Percentiles rank a stretch among this genome's conserved stretches.
These are phyloP conservation scores for Lepidocolaptes lacrymiger DNA, from an alignment of 2,797 vertebrate species.

Conservation along the genomic window DNA sequence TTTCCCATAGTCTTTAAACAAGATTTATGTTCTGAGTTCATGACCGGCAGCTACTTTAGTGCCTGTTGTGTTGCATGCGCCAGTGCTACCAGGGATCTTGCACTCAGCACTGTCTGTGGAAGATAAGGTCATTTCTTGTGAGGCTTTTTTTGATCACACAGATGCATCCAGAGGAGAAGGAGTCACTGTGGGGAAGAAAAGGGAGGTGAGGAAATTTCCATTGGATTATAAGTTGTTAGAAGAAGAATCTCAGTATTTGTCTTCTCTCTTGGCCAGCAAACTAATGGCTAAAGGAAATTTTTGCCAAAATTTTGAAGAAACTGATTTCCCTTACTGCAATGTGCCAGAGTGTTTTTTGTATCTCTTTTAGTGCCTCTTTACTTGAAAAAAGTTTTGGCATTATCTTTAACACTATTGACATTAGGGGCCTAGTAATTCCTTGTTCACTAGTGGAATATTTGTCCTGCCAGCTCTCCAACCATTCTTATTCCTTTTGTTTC, in stretches of 20 bases:
- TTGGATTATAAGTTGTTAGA: fast-evolving
- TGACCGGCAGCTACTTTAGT: not conserved
- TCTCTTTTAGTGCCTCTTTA: not conserved
- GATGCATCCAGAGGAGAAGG: not conserved
- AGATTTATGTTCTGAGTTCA: not conserved
- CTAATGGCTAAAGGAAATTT: not conserved
- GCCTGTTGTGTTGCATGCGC: not conserved
- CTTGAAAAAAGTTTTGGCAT: not conserved
- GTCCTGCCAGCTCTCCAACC: not conserved
- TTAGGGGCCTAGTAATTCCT: not conserved
- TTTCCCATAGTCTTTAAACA: not conserved
- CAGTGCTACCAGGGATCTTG: not conserved
- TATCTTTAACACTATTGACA: not conserved
- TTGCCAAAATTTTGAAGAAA: not conserved
- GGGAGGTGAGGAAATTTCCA: not conserved
- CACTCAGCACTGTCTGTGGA: not conserved
- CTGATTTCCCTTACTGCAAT: not conserved
- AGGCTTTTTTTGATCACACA: not conserved
- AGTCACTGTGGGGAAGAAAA: not conserved
- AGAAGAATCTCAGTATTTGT: not conserved
- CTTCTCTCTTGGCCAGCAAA: not conserved
- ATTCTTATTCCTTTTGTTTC: not conserved
- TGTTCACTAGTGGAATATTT: not conserved
- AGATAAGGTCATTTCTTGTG: not conserved
- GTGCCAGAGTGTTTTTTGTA: not conserved